Evolutionary conservation across 2,888 invertebrate species (phyloP), one percentile per base, ranked within the genome.

Genomic region (Formica aserva): DNA sequence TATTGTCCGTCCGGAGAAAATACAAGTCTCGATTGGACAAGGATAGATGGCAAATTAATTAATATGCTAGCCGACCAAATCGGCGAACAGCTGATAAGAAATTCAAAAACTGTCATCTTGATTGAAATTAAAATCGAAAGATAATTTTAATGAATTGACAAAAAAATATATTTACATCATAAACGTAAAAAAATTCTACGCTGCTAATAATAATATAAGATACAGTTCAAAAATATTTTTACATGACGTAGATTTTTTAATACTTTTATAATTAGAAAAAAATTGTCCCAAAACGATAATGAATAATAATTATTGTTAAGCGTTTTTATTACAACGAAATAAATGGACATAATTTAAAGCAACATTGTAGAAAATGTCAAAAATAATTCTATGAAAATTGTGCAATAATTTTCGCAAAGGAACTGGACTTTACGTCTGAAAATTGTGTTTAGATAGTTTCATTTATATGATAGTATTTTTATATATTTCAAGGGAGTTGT

Each of bases 1-100:
- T 45, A 71, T 60, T 9, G 78, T 11, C 13, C 13, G 41, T 38
- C 57, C 45, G 45, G 29, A 29, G 18, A 69, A 78, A 69, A 57
- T 60, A 5, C 6, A 69, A 57, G 18, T 69, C 22, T 8, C 29
- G 32, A 65, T 76, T 22, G 6, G 6, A 55, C 22, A n/a, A 15
- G 11, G 22, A 69, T 57, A 57, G 26, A 5, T 15, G 26, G 35
- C 22, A 1, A 65, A 38, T 38, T 76, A 76, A 69, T 65, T 26
- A 38, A 52, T 55, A 18, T 0, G 22, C 6, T 8, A 66, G 8
- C n/a, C 15, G n/a, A 52, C 15, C 6, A 15, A 74, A 45, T 15
- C 2, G 26, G 9, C 45, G 15, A 71, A 45, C n/a, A 26, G 15
- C 15, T 48, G 48, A 48, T 32, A 32, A 45, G 13, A 3, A 15